Evolutionary conservation across 2,113 vertebrate genomes (phyloP), one percentile per base, ranked within the genome.

Genomic region (Cairina moschata): DNA sequence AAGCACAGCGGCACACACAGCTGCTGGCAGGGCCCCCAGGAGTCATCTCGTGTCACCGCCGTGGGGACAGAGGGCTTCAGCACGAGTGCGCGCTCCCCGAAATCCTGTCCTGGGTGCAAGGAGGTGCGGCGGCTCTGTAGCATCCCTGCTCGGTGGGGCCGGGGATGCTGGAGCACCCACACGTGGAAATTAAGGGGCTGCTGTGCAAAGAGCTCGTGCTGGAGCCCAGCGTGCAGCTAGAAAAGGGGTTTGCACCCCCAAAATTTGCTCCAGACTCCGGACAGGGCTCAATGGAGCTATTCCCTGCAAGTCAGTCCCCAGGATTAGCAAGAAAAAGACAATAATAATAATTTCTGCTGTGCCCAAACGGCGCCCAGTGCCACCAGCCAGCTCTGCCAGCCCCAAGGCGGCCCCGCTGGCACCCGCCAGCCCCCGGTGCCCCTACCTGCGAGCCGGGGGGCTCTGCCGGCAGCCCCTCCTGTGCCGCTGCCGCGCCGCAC

Each of bases 181-280:
- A 1, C 13, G 0, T 2, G 50, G 69, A 40, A 25, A 23, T 2
- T 3, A 0, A 8, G 65, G 26, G n/a, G 34, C 34, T 87, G 82
- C 36, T 3, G 3, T 2, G 58, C 36, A 16, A 40, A 54, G 17
- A 75, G 60, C 50, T 50, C 3, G 0, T 5, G 4, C 46, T 46
- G 62, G 46, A 55, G 66, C 40, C 25, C 87, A 85, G 71, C 32
- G 40, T n/a, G n/a, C 44, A n/a, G 0, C 6, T 15, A 18, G 23
- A 34, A 75, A 58, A 56, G 48, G 58, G 58, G 20, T 23, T 8
- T 66, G 55, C 83, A 17, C 25, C 22, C 80, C 56, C 22, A 74
- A 9, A 92, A 71, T 86, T 77, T 28, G 6, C 38, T 91, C 60
- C 56, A 16, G 54, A 11, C 34, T 76, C 54, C 29, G 36, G 10